These are phyloP conservation scores for Cylindroiulus punctatus DNA, from an alignment of 2,888 invertebrate species.

Conservation along the genomic window DNA sequence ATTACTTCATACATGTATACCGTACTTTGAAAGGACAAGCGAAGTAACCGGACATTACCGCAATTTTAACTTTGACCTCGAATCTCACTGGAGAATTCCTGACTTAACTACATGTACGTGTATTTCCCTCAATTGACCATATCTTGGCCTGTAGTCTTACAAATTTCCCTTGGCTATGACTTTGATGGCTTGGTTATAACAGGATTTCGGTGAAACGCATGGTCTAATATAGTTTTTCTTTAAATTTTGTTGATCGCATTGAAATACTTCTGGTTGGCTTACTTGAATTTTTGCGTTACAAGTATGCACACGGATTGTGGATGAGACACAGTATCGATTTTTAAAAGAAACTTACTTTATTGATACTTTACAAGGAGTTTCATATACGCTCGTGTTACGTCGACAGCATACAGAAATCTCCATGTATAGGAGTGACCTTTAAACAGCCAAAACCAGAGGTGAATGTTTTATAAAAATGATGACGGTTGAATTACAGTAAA, in stretches of 20 bases:
- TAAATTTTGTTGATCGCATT: neutral
- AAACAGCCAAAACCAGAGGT: too few relatives aligned
- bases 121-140: too few relatives aligned
- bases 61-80: neutral
- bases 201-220: neutral
- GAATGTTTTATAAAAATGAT: too few relatives aligned
- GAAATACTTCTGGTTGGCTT: neutral
- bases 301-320: neutral
- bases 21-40: too few relatives aligned
- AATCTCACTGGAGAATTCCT: neutral
- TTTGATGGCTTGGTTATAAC: neutral
- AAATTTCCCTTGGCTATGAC: neutral
- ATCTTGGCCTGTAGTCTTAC: neutral
- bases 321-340: neutral
- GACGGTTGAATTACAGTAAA: too few relatives aligned
- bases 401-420: too few relatives aligned
- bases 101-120: too few relatives aligned
- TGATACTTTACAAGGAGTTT: neutral
- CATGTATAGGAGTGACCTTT: too few relatives aligned
- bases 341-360: neutral
- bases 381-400: neutral
- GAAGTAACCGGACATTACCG: too few relatives aligned
- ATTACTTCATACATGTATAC: too few relatives aligned
- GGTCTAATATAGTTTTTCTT: neutral
- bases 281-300: neutral